A percentile compares a stretch with the other conserved stretches of the same genome.
These are phyloP conservation scores for Leucopsar rothschildi DNA, from an alignment of 2,113 vertebrate genomes.

Conservation along the genomic window DNA sequence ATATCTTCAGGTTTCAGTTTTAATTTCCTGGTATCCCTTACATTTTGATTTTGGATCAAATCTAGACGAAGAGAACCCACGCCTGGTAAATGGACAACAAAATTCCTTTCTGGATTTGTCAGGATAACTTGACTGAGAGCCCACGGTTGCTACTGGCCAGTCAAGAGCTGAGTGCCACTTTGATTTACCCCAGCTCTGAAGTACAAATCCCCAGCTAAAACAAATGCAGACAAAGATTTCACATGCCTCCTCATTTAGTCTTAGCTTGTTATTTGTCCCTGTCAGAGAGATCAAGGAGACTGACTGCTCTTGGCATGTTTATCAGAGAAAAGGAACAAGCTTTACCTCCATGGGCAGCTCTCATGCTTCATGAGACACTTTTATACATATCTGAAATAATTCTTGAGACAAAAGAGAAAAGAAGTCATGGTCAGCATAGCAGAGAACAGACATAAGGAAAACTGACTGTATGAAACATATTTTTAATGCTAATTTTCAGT, in stretches of 20 bases:
- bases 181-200: background rate
- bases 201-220: background rate
- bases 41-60: background rate
- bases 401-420: background rate
- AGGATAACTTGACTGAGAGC: background rate
- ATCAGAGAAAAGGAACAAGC: background rate
- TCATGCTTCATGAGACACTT: background rate
- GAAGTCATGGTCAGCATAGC: background rate
- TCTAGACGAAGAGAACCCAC: background rate
- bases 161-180: background rate
- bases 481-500: background rate
- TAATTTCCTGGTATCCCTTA: background rate
- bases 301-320: background rate
- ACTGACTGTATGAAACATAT: background rate
- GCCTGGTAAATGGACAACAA: background rate
- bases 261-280: background rate
- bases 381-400: background rate
- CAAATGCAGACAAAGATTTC: background rate
- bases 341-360: background rate
- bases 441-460: background rate
- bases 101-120: background rate
- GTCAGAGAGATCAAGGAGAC: background rate
- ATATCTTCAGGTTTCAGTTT: background rate
- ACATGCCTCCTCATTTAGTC: background rate
- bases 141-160: background rate